Evolutionary conservation across 2,888 invertebrate genomes (phyloP).

Genomic region (Eupithecia subumbrata): DNA sequence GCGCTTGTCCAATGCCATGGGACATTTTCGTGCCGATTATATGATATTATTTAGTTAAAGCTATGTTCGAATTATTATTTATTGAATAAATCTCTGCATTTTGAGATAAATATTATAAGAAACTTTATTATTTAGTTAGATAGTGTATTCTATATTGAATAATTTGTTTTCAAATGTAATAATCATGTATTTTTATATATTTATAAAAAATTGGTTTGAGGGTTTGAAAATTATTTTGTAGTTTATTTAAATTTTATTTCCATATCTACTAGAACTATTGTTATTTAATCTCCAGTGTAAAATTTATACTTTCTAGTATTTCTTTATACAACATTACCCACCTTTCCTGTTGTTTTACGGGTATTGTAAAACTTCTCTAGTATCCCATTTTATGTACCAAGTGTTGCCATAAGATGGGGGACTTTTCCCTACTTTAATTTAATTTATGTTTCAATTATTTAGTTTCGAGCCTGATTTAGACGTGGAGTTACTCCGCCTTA

Average conservation of each 20-base stretch:
- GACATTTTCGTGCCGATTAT: neutral
- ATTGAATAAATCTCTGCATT: slow-evolving; percentile 11
- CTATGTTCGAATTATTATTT: slow-evolving; percentile 14
- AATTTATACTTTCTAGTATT: neutral
- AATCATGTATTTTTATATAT: slow-evolving; percentile 17
- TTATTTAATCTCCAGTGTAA: neutral
- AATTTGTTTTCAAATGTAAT: neutral
- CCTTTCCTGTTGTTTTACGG: slow-evolving; percentile 25
- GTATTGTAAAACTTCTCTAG: slow-evolving; percentile 17
- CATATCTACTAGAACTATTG: neutral
- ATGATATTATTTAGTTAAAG: neutral
- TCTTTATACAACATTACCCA: neutral
- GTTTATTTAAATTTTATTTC: neutral
- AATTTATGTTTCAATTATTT: slow-evolving; percentile 8
- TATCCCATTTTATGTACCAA: neutral
- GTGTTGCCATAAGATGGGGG: neutral
- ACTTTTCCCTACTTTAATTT: slow-evolving; percentile 3
- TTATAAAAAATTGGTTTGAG: slow-evolving; percentile 5
- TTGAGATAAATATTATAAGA: slow-evolving; percentile 9
- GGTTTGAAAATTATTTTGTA: slow-evolving; percentile 9
- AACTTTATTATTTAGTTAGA: neutral
- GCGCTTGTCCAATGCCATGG: neutral
- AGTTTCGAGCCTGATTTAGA: slow-evolving; percentile 35
- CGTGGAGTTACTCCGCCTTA: neutral
- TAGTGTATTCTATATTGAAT: slow-evolving; percentile 4